Evolutionary conservation across 2,888 invertebrate genomes (phyloP).

Genomic region (Callinectes sapidus): DNA sequence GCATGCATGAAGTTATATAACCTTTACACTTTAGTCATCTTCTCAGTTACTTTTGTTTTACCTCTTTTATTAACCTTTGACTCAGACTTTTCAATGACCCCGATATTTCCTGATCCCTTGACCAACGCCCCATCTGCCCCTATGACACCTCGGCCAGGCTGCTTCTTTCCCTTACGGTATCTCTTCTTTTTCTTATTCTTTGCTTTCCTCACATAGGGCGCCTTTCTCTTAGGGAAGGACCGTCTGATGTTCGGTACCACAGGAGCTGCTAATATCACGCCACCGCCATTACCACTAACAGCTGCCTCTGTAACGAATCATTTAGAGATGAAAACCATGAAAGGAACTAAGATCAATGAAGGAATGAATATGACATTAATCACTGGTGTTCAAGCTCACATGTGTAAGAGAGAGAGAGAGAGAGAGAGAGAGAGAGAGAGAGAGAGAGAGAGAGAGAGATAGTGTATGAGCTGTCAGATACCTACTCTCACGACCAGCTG

Average conservation of each 20-base stretch:
- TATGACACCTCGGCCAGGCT: neutral
- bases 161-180: slow-evolving; percentile 45
- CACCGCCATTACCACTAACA: neutral
- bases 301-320: neutral
- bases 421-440: slow-evolving; percentile 1
- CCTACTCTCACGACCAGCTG: neutral
- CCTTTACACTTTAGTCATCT: neutral
- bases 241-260: slow-evolving; percentile 59
- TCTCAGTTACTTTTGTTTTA: neutral
- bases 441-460: neutral
- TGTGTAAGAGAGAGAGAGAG: neutral
- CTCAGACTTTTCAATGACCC: neutral
- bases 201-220: slow-evolving; percentile 56
- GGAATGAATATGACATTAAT: neutral
- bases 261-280: slow-evolving; percentile 42
- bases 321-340: neutral
- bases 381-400: neutral
- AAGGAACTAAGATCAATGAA: neutral
- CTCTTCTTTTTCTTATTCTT: slow-evolving; percentile 62
- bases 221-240: slow-evolving; percentile 62
- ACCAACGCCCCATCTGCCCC: neutral
- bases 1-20: too few species aligned
- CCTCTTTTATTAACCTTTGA: neutral
- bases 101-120: neutral
- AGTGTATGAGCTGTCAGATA: neutral